Conservation (phyloP, 2,797 vertebrate species). For the Loris lydekkerianus region DNA sequence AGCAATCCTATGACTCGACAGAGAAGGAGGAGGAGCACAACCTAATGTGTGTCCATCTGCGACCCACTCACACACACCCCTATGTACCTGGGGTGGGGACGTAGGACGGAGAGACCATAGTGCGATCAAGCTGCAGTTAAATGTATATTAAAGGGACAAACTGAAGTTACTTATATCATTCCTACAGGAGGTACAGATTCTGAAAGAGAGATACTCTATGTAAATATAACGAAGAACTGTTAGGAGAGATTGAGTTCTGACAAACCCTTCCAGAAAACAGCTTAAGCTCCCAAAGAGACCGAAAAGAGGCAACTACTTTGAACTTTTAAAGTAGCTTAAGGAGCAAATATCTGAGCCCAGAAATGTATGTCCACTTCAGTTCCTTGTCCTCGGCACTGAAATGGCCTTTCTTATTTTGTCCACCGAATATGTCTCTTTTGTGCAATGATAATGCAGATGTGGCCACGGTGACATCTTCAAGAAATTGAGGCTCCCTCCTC, state of each 20-base stretch:
- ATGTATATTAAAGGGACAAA: not conserved
- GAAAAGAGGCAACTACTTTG: too few species aligned
- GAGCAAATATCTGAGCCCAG: not conserved
- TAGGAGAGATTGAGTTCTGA: not conserved
- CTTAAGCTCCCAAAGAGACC: not conserved
- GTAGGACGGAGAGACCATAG: not conserved
- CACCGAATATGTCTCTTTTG: not conserved
- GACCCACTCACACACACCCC: accelerated
- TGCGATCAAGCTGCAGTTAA: too few species aligned
- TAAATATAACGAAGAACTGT: not conserved
- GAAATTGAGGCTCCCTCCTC: conserved; percentile 7
- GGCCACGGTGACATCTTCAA: not conserved
- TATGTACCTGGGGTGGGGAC: not conserved
- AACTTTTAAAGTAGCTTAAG: not conserved
- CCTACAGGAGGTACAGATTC: not conserved
- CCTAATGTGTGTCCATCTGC: not conserved
- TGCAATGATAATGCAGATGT: not conserved
- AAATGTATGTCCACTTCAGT: accelerated
- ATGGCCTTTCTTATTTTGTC: not conserved
- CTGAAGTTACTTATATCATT: not conserved
- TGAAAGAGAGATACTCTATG: not conserved
- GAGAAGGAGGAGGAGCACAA: conserved; percentile 1
- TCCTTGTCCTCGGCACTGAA: not conserved
- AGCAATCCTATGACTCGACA: conserved; percentile 46
- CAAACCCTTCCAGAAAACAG: not conserved